Evolutionary conservation across 2,113 vertebrate species (phyloP), one percentile per base, ranked within the genome.

Genomic region (Pachycephala philippinensis): DNA sequence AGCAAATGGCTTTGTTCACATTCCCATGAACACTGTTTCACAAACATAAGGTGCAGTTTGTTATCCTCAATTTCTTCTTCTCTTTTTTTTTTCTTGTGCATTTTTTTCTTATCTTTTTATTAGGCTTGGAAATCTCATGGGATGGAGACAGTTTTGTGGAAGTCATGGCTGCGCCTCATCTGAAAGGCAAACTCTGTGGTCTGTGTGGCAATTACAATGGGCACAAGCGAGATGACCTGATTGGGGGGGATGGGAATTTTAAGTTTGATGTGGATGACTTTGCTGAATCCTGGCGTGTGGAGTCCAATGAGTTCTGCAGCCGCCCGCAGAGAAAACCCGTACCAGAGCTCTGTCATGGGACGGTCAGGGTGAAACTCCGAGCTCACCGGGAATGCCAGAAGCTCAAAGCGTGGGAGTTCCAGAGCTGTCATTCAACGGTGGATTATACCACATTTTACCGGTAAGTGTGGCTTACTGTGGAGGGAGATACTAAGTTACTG

Each of bases 111-210:
- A 15, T 80, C 66, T 78, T 71, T 74, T 82, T 31, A 71, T 84
- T 93, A 99, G 99, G 99, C 78, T 96, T 99, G 97, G 99, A 99
- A 98, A 99, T 99, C 97, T 99, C 99, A 0, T 99, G 99, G 99
- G 99, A 99, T 77, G 99, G 99, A 44, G 99, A 99, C 98, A 99
- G 99, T 94, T 99, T 99, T 93, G 99, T 99, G 44, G 99, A 99
- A 97, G 99, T 99, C 26, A 99, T 98, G 92, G 99, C 99, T 6
- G 99, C 99, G 1, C 99, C 99, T 0, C 98, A 99, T 75, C 98
- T 99, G 84, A 99, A 99, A 20, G 99, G 99, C 68, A 99, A 97
- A 69, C 99, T 99, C 57, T 99, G 99, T 39, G 99, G 99, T 47
- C 98, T 99, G 7, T 99, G 99, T 69, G 99, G 99, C 56, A 99